Evolutionary conservation across 2,797 vertebrate genomes (phyloP).

Genomic region (Miichthys miiuy): DNA sequence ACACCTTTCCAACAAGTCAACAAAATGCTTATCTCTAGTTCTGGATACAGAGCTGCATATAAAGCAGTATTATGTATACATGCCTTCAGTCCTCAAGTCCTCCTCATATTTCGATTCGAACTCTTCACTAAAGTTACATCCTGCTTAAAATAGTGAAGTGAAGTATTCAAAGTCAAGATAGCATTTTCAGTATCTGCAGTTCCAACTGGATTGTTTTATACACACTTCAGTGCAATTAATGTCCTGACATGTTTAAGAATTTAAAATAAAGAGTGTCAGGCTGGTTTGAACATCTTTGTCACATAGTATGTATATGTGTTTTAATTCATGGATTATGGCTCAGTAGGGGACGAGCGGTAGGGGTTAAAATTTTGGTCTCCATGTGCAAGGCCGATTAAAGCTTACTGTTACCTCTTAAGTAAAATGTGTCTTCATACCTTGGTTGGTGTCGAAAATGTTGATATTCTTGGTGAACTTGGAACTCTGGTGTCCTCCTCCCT

Average conservation of each 20-base stretch:
- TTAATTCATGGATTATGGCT: neutral
- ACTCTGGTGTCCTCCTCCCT: conserved; percentile 92
- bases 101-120: conserved; percentile 3
- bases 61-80: neutral
- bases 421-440: conserved; percentile 83
- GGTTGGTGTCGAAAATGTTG: conserved; percentile 93
- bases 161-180: conserved; percentile 10
- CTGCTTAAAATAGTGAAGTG: neutral
- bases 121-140: neutral
- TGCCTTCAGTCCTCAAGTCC: neutral
- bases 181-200: neutral
- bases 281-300: neutral
- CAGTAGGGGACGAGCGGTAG: neutral
- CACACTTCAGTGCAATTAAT: neutral
- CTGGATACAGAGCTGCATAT: conserved; percentile 3
- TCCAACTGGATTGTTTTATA: conserved; percentile 2
- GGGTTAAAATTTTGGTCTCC: neutral
- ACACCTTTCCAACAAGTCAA: neutral
- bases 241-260: neutral
- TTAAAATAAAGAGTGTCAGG: neutral
- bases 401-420: too few relatives aligned
- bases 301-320: neutral
- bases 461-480: conserved; percentile 98
- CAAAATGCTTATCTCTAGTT: neutral
- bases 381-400: neutral